Evolutionary conservation across 2,797 vertebrate genomes (phyloP).

Genomic region (Betta splendens): DNA sequence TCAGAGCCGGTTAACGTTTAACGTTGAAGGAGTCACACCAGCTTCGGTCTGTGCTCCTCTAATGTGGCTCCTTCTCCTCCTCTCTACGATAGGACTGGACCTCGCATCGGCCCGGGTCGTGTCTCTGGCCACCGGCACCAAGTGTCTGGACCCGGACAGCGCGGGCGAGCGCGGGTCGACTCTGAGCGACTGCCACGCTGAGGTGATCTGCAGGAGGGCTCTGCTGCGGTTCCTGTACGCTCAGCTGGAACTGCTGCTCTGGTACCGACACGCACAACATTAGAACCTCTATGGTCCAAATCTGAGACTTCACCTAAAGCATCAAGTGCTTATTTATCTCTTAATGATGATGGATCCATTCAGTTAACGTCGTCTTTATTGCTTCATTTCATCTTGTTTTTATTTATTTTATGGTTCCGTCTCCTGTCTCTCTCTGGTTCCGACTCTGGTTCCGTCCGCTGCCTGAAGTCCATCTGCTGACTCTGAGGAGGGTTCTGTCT

Average conservation of each 20-base stretch:
- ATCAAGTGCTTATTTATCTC: too few species aligned
- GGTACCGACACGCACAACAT: too few species aligned
- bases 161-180: conserved; percentile 78
- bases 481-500: conserved; percentile 83
- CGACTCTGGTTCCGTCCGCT: neutral
- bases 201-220: conserved; percentile 86
- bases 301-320: too few species aligned
- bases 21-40: too few species aligned
- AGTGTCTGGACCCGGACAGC: conserved; percentile 84
- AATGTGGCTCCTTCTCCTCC: neutral
- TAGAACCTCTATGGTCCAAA: too few species aligned
- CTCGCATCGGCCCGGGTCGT: conserved; percentile 87
- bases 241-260: conserved; percentile 89
- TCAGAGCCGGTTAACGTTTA: too few species aligned
- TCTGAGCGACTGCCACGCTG: conserved; percentile 89
- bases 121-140: conserved; percentile 89
- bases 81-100: conserved; percentile 83
- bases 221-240: conserved; percentile 88
- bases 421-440: neutral
- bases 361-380: too few species aligned
- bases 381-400: too few species aligned
- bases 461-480: conserved; percentile 81
- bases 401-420: too few species aligned
- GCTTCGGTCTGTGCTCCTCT: neutral
- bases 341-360: too few species aligned